Base-by-base conservation (phyloP, 2,113 vertebrate species). In the Petrocephalus zakoni region DNA sequence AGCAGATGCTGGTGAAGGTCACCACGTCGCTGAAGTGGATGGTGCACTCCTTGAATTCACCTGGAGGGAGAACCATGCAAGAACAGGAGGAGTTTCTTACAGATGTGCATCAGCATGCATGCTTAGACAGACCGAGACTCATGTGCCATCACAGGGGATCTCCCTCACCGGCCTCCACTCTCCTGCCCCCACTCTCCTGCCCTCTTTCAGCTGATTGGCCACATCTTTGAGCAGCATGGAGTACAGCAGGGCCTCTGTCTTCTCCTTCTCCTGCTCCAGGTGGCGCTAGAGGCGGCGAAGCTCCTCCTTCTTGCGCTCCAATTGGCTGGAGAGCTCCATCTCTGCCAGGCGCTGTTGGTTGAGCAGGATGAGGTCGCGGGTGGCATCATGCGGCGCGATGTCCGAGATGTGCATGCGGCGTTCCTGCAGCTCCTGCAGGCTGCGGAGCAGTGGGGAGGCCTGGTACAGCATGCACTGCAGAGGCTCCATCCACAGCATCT, bases 401-500 rank as follows among this genome's bases (percentile, higher is more conserved):
- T 97, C 96, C 0, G 96, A 94, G 10, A 97, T 93, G 88, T 97
- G 96, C 93, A 97, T 95, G 90, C 95, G 93, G 19, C 95, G 91
- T n/a, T n/a, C n/a, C n/a, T n/a, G n/a, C n/a, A n/a, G n/a, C n/a
- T n/a, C n/a, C n/a, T n/a, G n/a, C 89, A 97, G 78, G 0, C 94
- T 92, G 87, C 96, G 95, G 0, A 97, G 93, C 78, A 96, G 87
- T 68, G 96, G 96, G 0, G 96, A 97, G 90, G 95, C 96, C 21
- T 96, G 94, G n/a, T 96, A 97, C 1, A 96, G 92, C 96, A 97
- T 95, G 90, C 94, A 96, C 89, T 94, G 92, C 53, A 96, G 83
- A 42, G 95, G 61, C 90, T 95, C 95, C 96, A 97, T 96, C 96
- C 96, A 97, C 89, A 97, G 91, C 96, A 97, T 97, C 94, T 97